Conservation (phyloP, 2,888 invertebrate genomes). For the Erannis defoliaria region DNA sequence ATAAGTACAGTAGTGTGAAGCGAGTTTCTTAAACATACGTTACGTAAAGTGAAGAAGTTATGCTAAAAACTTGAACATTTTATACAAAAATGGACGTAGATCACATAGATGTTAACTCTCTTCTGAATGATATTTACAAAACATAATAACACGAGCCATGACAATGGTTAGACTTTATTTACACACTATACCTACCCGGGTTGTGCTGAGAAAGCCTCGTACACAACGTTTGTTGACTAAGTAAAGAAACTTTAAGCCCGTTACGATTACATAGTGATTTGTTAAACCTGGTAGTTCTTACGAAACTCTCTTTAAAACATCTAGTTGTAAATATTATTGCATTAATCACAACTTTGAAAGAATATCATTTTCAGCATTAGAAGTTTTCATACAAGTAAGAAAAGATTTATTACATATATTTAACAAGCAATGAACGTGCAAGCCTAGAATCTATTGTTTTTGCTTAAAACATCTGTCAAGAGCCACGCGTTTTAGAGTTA, state of each 20-base stretch:
- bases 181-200: constrained; percentile 7
- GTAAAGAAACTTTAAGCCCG: neutral
- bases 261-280: neutral
- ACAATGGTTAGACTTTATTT: constrained; percentile 15
- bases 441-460: neutral
- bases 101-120: constrained; percentile 56
- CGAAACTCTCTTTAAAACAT: constrained; percentile 10
- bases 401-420: neutral
- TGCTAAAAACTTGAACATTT: constrained; percentile 45
- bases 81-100: constrained; percentile 77
- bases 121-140: constrained; percentile 50
- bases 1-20: constrained; percentile 59
- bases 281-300: constrained; percentile 1
- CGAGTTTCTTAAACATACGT: constrained; percentile 41
- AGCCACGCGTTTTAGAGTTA: constrained; percentile 23
- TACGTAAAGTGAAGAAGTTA: constrained; percentile 4
- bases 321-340: constrained; percentile 26
- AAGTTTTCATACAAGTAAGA: neutral
- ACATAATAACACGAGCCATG: constrained; percentile 20
- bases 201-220: neutral
- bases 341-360: constrained; percentile 28
- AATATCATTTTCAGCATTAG: neutral
- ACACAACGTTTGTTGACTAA: neutral
- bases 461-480: constrained; percentile 11
- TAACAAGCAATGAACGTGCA: neutral